phyloP scores from a whole-genome alignment of 2,797 vertebrate genomes.

The Notamacropus eugenii region DNA sequence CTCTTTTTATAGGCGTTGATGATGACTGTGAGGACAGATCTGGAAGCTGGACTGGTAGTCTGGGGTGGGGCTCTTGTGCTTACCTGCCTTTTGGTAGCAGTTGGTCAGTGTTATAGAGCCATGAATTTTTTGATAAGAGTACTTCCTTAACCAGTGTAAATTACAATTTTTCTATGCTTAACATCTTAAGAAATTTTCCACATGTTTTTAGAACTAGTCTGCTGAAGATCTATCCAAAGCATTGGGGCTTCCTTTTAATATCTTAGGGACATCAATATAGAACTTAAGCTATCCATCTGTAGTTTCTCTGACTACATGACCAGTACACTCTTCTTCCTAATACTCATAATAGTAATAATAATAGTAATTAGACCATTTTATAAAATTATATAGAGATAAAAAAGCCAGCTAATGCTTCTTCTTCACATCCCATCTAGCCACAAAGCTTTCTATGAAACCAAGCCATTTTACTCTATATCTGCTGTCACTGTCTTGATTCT shows the following conservation, averaged over 20 bases:
- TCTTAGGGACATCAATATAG: neutral
- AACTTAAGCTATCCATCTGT: neutral
- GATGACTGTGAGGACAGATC: neutral
- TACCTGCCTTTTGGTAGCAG: neutral
- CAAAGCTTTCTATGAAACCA: neutral
- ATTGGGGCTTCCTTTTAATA: neutral
- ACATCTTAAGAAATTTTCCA: neutral
- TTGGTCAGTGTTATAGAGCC: neutral
- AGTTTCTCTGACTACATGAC: neutral
- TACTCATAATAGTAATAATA: neutral
- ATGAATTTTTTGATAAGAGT: neutral
- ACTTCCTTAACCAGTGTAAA: neutral
- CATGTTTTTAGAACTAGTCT: neutral
- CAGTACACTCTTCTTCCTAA: neutral
- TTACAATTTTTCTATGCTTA: neutral
- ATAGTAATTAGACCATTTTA: neutral
- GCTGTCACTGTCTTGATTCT: no score
- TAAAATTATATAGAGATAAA: neutral
- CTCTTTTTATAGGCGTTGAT: neutral
- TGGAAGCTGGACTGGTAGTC: neutral
- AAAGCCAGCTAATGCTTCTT: neutral
- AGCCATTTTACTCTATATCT: neutral
- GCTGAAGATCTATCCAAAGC: neutral
- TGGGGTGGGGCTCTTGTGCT: neutral
- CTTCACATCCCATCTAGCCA: neutral